Conservation (phyloP, 2,888 invertebrate species). For the Ochlodes sylvanus region DNA sequence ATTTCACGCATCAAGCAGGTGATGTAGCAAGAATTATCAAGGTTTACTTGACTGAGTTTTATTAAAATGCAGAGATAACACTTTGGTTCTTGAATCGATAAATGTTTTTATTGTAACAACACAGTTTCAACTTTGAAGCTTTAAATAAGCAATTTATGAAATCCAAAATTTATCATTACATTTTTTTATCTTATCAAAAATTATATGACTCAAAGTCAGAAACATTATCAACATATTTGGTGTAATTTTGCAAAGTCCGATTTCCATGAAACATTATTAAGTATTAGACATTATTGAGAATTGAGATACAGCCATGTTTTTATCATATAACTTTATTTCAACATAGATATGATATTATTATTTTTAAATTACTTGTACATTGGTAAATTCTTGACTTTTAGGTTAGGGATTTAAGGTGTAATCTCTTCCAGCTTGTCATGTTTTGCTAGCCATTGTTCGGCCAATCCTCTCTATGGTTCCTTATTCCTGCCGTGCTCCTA, state of each 20-base stretch:
- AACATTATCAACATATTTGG: constrained; percentile 12
- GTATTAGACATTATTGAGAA: neutral
- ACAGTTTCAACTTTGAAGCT: neutral
- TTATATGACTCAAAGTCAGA: neutral
- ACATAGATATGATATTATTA: neutral
- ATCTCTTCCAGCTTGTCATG: constrained; percentile 59
- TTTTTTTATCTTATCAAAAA: constrained; percentile 28
- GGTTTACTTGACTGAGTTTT: constrained; percentile 9
- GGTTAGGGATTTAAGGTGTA: constrained; percentile 57
- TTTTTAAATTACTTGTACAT: neutral
- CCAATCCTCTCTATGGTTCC: constrained; percentile 82
- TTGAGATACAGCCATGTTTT: neutral
- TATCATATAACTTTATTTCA: neutral
- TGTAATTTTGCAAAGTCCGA: constrained; percentile 15
- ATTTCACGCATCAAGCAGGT: neutral
- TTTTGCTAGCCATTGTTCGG: constrained; percentile 68
- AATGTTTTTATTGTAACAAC: neutral
- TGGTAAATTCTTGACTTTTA: neutral
- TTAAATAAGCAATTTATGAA: too few species aligned
- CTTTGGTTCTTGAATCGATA: neutral
- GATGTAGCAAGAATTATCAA: neutral
- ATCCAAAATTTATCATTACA: too few species aligned
- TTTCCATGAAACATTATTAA: constrained; percentile 23
- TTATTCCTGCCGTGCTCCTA: constrained; percentile 51
- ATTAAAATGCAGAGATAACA: constrained; percentile 18